Percentiles rank a stretch among this genome's conserved stretches.
phyloP scores from a whole-genome alignment of 2,113 vertebrate genomes.

The Dipodomys ordii region DNA sequence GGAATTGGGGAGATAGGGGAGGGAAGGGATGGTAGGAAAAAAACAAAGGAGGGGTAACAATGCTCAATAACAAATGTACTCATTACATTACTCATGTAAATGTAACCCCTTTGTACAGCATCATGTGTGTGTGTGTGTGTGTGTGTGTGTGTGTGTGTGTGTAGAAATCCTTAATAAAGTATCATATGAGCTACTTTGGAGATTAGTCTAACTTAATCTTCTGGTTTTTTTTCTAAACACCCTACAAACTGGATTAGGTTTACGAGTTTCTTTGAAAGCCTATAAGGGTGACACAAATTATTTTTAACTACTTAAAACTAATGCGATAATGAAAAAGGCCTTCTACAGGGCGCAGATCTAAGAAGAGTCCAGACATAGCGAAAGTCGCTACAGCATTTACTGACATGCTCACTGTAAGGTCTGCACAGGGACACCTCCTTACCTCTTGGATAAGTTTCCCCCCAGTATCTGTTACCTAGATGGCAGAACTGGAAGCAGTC shows the following conservation, averaged over 20 bases:
- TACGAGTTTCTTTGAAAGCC: constrained; percentile 15
- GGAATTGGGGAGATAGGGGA: too few relatives aligned
- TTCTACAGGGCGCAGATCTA: not conserved
- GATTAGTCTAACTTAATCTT: not conserved
- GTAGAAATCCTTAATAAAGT: not conserved
- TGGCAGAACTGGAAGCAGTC: too few relatives aligned
- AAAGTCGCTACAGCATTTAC: constrained; percentile 65
- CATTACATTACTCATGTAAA: too few relatives aligned
- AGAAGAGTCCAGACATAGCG: constrained; percentile 51
- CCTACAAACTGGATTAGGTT: not conserved
- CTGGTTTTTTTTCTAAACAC: not conserved
- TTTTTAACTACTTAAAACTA: constrained; percentile 72
- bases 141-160: too few relatives aligned
- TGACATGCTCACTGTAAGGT: constrained; percentile 45
- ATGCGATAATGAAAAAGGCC: constrained; percentile 46
- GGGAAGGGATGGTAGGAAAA: too few relatives aligned
- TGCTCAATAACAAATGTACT: too few relatives aligned
- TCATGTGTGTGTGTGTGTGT: too few relatives aligned
- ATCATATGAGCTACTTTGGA: not conserved
- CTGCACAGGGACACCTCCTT: too few relatives aligned
- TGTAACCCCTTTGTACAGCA: too few relatives aligned
- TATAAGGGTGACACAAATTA: constrained; percentile 64
- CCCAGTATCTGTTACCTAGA: too few relatives aligned
- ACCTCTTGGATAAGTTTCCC: too few relatives aligned
- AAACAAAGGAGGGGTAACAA: too few relatives aligned